Conservation (phyloP, 2,797 vertebrate genomes). For the Lepilemur ruficaudatus region DNA sequence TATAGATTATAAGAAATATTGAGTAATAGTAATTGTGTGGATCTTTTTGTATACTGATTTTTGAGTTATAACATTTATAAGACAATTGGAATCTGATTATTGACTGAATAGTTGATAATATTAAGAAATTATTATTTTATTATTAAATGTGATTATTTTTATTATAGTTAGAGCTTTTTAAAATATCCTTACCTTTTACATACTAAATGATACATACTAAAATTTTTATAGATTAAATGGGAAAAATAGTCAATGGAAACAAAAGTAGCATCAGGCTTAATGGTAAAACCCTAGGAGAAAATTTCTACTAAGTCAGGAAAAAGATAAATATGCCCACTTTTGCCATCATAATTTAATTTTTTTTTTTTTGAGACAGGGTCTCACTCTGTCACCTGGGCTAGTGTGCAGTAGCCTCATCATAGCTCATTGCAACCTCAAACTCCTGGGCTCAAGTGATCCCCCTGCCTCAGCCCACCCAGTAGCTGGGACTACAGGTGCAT, state of each 20-base stretch:
- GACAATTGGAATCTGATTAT: neutral
- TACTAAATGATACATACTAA: neutral
- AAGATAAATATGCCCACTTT: neutral
- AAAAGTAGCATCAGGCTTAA: neutral
- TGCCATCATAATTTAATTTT: neutral
- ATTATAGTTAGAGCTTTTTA: neutral
- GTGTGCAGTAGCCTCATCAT: neutral
- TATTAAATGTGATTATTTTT: neutral
- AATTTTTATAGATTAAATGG: neutral
- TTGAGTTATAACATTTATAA: neutral
- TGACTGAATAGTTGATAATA: neutral
- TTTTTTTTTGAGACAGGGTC: neutral
- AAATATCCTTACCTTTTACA: neutral
- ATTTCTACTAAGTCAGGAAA: neutral
- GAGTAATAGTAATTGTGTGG: neutral
- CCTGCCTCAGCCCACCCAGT: neutral
- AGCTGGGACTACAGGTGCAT: neutral
- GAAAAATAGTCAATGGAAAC: neutral
- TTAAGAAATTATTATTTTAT: neutral
- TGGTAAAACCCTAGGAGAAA: neutral
- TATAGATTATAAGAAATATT: neutral
- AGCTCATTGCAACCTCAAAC: neutral
- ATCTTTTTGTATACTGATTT: neutral
- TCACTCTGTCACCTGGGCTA: neutral
- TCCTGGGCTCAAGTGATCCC: neutral